These are phyloP conservation scores for Takifugu ocellatus DNA, from an alignment of 2,797 vertebrate species.

Conservation along the genomic window DNA sequence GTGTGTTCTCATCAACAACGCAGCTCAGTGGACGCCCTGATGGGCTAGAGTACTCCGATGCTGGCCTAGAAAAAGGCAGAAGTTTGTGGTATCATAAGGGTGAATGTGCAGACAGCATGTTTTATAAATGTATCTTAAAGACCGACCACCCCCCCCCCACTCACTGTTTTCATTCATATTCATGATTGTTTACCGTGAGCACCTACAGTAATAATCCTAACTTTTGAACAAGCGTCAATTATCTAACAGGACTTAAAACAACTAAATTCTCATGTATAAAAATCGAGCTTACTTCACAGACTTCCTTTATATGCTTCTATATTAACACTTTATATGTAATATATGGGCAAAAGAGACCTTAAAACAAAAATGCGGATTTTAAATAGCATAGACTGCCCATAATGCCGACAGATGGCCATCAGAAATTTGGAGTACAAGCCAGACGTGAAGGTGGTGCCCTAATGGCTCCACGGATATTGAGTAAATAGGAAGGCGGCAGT, in stretches of 20 bases:
- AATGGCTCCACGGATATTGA: conserved; percentile 57
- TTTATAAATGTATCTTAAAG: not conserved
- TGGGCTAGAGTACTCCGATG: conserved; percentile 91
- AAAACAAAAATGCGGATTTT: not conserved
- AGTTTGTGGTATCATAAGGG: not conserved
- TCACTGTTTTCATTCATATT: conserved; percentile 8
- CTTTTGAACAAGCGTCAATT: not conserved
- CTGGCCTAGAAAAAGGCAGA: conserved; percentile 74
- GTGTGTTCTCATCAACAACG: conserved; percentile 91
- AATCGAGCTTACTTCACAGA: too few relatives aligned
- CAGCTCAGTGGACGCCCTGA: conserved; percentile 88
- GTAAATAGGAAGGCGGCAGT: conserved; percentile 69
- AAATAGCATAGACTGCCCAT: too few relatives aligned
- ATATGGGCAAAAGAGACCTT: too few relatives aligned
- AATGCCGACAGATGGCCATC: not conserved
- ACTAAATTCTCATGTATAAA: not conserved
- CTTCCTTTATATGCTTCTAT: too few relatives aligned
- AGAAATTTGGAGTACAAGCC: conserved; percentile 6
- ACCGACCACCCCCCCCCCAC: conserved; percentile 26
- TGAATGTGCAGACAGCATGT: not conserved
- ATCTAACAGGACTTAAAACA: not conserved
- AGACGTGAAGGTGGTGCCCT: conserved; percentile 29
- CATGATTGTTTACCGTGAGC: not conserved
- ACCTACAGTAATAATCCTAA: not conserved
- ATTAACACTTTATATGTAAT: too few relatives aligned